Conservation (phyloP, 2,113 vertebrate species). For the Tapirus terrestris region DNA sequence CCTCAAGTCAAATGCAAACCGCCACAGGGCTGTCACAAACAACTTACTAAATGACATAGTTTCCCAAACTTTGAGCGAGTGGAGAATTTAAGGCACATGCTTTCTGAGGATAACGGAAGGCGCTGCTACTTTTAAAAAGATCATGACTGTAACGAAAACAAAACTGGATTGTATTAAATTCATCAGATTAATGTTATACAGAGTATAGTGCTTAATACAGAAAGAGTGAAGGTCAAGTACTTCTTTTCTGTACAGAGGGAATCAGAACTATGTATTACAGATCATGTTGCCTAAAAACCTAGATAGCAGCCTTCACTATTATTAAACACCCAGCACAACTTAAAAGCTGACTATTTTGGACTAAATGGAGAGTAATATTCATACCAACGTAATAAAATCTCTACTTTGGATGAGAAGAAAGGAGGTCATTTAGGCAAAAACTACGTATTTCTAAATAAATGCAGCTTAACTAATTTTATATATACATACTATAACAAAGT, state of each 20-base stretch:
- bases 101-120: slow-evolving; percentile 40
- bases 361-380: slow-evolving; percentile 6
- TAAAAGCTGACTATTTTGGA: slow-evolving; percentile 55
- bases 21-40: not conserved
- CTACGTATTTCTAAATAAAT: slow-evolving; percentile 57
- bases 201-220: not conserved
- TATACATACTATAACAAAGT: not conserved
- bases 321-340: not conserved
- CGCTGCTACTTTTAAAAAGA: not conserved
- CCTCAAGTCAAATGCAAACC: slow-evolving; percentile 20
- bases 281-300: not conserved
- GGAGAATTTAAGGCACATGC: slow-evolving; percentile 60
- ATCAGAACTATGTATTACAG: not conserved
- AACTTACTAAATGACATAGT: not conserved
- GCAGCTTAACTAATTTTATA: slow-evolving; percentile 40
- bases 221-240: not conserved
- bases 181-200: not conserved
- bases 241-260: not conserved
- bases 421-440: slow-evolving; percentile 15
- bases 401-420: not conserved
- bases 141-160: slow-evolving; percentile 32
- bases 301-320: not conserved
- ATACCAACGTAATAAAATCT: slow-evolving; percentile 16
- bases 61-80: not conserved
- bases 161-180: not conserved